Base-by-base conservation (phyloP, 2,113 vertebrate genomes). In the Crocuta crocuta region DNA sequence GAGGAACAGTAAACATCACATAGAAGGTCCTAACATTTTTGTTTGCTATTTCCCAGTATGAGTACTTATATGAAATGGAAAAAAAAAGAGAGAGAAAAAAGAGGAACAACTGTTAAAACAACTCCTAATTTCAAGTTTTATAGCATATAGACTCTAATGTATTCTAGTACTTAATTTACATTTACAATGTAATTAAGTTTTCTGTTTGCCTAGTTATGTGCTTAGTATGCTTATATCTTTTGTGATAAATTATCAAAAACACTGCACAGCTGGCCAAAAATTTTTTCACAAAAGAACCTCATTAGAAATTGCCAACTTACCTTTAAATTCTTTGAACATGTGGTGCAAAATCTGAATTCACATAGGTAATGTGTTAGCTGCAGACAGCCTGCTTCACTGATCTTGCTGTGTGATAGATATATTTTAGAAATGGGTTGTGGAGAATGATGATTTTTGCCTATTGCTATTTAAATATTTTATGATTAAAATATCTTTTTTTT, bases 391-490 rank as follows among this genome's bases (percentile, higher is more conserved):
- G 45, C 39, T 48, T 96, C 87, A 15, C 82, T 91, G 82, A 96
- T 97, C 92, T 95, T 95, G 33, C 19, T n/a, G 5, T 31, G 28
- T 86, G 94, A 91, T 73, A 92, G 24, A 92, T 84, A 39, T 21
- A 76, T 79, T 89, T 94, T 94, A 78, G 19, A 43, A 83, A 95
- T 80, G 31, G 13, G 31, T 39, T 96, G 8, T 84, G 10, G 39
- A 94, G 74, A 83, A 83, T 50, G 15, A 86, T 92, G 24, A 95
- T 45, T 92, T 95, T 89, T 89, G 83, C 45, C 61, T 86, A 89
- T 88, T 80, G 21, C 9, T 82, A 81, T 85, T 97, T 96, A 97
- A 94, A 96, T 96, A 96, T 78, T 95, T 93, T 73, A 93, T 91
- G 31, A 94, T 63, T 85, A 78, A 95, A 88, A 65, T 5, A 81